These are phyloP conservation scores for Caligus rogercresseyi DNA, from an alignment of 1,140 invertebrate genomes.

Conservation along the genomic window DNA sequence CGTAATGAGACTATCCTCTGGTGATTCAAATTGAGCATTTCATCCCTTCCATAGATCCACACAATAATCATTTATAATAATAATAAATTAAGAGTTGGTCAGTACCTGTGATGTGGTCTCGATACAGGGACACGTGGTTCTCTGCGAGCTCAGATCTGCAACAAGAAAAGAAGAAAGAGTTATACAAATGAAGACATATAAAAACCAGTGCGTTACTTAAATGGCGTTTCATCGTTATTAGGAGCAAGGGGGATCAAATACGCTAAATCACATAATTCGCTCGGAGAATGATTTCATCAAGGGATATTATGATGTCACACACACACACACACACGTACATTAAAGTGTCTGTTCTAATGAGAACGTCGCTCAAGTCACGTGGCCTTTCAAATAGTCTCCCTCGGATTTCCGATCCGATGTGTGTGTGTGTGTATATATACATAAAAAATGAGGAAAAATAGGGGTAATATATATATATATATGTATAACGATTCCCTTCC, in stretches of 20 bases:
- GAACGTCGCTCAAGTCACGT: too few relatives aligned
- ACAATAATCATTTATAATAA: too few relatives aligned
- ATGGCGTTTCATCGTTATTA: too few relatives aligned
- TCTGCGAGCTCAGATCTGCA: slow-evolving; percentile 7
- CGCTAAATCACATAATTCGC: not conserved
- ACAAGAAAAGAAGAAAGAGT: slow-evolving; percentile 4
- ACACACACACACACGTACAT: slow-evolving; percentile 1
- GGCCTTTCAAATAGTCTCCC: too few relatives aligned
- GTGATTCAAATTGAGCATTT: not conserved
- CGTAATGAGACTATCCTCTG: not conserved
- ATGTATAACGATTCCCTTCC: too few relatives aligned
- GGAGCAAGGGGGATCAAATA: not conserved
- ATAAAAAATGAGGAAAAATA: too few relatives aligned
- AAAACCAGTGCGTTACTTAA: not conserved
- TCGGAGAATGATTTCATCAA: not conserved
- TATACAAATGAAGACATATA: not conserved
- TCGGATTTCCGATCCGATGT: too few relatives aligned
- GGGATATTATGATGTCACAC: not conserved
- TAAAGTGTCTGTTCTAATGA: too few relatives aligned
- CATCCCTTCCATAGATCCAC: not conserved
- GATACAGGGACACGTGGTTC: not conserved
- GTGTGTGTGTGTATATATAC: too few relatives aligned
- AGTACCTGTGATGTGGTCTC: slow-evolving; percentile 4
- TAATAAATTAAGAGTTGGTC: not conserved
- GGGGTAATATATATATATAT: too few relatives aligned